Base-by-base conservation (phyloP, 2,113 vertebrate species). In the Balaeniceps rex region DNA sequence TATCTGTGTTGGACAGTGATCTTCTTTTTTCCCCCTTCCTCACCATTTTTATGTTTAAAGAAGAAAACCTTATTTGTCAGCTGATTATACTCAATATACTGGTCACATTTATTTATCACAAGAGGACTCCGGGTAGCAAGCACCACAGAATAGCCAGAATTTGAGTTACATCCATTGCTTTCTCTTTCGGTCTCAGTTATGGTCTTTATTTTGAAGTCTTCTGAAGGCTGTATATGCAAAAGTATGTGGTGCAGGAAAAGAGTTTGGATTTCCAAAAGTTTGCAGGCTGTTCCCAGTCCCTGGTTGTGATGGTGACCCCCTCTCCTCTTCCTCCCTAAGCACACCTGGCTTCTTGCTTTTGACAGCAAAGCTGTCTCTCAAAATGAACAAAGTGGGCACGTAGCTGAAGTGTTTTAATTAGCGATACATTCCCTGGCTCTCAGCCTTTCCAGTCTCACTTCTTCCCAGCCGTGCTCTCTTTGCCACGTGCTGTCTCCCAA, bases 391-490 rank as follows among this genome's bases (percentile, higher is more conserved):
- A 47, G 15, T 15, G 31, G 34, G 16, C 25, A 4, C 0, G 3
- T 14, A 83, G 57, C 54, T 65, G 54, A 61, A 65, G 15, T 61
- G 24, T 71, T 91, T 61, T 40, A 72, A 51, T 52, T 74, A 47
- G 46, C 1, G 0, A 7, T n/a, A 22, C 1, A 0, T 44, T 83
- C n/a, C 19, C 14, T 61, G 21, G 28, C 28, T 68, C 34, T 79
- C 40, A 71, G 1, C 47, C 25, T 31, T 84, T 42, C 54, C 15
- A 6, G 28, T 51, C 54, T 84, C 18, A 16, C 26, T 72, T 58
- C 61, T 71, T 21, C 54, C 65, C 34, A 83, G 44, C 61, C 22
- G 7, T 55, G 54, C 54, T 55, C 70, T 71, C 74, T 81, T 77
- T 89, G 81, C 68, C 7, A 3, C 0, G 0, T 57, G n/a, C 64